Base-by-base conservation (phyloP, 2,797 vertebrate genomes). In the Rhabdomys pumilio region DNA sequence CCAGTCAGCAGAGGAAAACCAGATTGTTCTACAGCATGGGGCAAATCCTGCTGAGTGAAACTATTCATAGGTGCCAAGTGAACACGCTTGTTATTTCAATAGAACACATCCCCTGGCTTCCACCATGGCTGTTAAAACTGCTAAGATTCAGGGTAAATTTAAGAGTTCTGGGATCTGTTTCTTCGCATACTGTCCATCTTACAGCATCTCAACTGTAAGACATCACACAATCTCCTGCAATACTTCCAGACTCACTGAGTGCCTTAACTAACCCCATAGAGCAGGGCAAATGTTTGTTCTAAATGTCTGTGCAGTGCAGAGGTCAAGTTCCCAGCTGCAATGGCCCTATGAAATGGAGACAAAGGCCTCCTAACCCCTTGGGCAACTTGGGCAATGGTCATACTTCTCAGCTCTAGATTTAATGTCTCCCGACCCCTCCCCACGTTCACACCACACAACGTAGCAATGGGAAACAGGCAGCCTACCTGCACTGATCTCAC, bases 401-500 rank as follows among this genome's bases (percentile, higher is more conserved):
- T 24, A 47, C 17, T 6, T 3, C 29, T 3, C 19, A 15, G 13
- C 24, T 81, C 59, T 72, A 0, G 29, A 9, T 34, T 55, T 50
- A 69, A 34, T 65, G 50, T 31, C 83, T 67, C 73, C 75, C 0
- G 1, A 0, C 24, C n/a, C 55, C 14, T 1, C 6, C 61, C 76
- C 29, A 2, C n/a, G 22, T n/a, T 41, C 82, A n/a, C 80, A 63
- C 55, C 47, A 47, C 79, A 76, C 47, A 11, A 0, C 31, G n/a
- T 41, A 81, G 89, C 77, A 79, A 6, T 8, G 65, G 53, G n/a
- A 86, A 97, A 69, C 75, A 90, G 93, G 53, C 26, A 50, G 0
- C 61, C 41, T 38, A 50, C 1, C 29, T 31, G 53, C 19, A 19
- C 47, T 44, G 72, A 34, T 31, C 63, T 53, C 1, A 67, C 26